Conservation (phyloP, 37 sponge, comb jelly and placozoan species). For the Halisarca cf. caerulea region DNA sequence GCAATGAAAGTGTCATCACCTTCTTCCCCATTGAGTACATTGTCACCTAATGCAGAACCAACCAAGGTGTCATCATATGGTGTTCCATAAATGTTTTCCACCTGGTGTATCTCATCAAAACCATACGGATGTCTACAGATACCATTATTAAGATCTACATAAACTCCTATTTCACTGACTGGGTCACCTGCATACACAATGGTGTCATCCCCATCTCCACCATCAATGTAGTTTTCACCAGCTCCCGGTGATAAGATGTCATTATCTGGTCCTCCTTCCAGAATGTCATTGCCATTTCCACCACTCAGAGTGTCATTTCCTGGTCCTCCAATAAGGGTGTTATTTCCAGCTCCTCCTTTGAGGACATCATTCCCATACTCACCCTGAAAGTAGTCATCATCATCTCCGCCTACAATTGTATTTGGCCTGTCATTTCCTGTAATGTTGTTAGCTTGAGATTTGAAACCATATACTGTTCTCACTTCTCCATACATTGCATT, state of each 20-base stretch:
- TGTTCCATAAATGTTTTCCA: too few relatives aligned
- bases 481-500: background rate
- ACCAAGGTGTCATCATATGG: too few relatives aligned
- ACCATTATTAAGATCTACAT: background rate
- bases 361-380: conserved; percentile 16
- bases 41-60: too few relatives aligned
- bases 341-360: conserved; percentile 40
- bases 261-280: conserved; percentile 7
- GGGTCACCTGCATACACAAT: conserved; percentile 6
- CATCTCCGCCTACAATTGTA: conserved; percentile 30
- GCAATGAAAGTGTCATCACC: too few relatives aligned
- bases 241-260: conserved; percentile 21
- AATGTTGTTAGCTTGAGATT: background rate
- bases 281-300: conserved; percentile 31
- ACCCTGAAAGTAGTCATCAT: conserved; percentile 12
- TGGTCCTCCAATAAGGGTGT: background rate
- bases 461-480: conserved; percentile 34
- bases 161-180: background rate
- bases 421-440: too few relatives aligned
- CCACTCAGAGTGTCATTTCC: conserved; percentile 21
- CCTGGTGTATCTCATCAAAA: background rate
- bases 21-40: too few relatives aligned
- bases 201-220: conserved; percentile 35
- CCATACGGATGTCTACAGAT: background rate
- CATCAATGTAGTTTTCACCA: conserved; percentile 25